Evolutionary conservation across 2,797 vertebrate species (phyloP), one percentile per base, ranked within the genome.

Genomic region (Acanthopagrus latus): DNA sequence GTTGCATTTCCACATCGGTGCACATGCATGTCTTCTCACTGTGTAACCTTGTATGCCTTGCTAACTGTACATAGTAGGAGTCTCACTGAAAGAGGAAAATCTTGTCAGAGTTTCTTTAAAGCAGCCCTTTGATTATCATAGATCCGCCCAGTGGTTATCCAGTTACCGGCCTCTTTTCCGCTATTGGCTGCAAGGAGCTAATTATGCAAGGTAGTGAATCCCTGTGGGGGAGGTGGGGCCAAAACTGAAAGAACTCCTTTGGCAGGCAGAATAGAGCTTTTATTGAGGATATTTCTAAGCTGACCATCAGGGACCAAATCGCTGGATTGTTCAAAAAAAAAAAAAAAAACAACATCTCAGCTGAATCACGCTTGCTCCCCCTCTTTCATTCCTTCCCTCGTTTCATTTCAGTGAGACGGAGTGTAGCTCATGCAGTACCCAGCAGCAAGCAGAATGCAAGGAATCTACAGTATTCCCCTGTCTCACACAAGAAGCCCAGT

Each of bases 201-300:
- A 96, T 96, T 95, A 96, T 96, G 95, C 95, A 94, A 96, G 93
- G 94, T 95, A 95, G 95, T 93, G 93, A 94, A 94, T 96, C 94
- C 95, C 95, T 91, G 90, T 91, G 91, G 88, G 94, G 93, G 93
- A 92, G 92, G 93, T 91, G 94, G 93, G 94, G 92, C 94, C 85
- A 91, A 90, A 94, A 89, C 93, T 96, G 95, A 96, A 96, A 96
- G 95, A 95, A 95, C 91, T 95, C 94, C 92, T 95, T 96, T 96
- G 95, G 95, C 95, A 95, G 90, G 93, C 93, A 94, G 94, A 95
- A 96, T 96, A 96, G 95, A 95, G 95, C 94, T 95, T 96, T 96
- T 96, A 96, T 96, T 96, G 95, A 96, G 94, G 92, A 95, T 94
- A 95, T 95, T 95, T 96, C 94, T 94, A 93, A 94, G 94, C 94